Evolutionary conservation across 2,113 vertebrate genomes (phyloP).

Genomic region (Puma concolor): DNA sequence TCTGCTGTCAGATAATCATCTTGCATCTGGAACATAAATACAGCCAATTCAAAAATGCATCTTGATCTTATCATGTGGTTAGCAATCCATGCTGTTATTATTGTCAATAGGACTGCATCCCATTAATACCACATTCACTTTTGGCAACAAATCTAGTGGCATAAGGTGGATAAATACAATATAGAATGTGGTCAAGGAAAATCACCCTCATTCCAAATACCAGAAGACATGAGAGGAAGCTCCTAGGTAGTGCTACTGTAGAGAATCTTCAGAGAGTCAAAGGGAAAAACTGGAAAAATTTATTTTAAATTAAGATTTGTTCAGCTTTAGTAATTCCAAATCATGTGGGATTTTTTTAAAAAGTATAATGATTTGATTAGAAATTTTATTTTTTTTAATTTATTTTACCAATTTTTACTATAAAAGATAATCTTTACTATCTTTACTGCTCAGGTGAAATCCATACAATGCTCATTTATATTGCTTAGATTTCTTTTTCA

Average conservation of each 20-base stretch:
- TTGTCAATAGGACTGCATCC: conserved; percentile 69
- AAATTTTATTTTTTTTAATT: conserved; percentile 6
- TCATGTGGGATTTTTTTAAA: not conserved
- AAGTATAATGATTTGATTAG: conserved; percentile 14
- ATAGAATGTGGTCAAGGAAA: conserved; percentile 51
- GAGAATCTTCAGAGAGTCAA: not conserved
- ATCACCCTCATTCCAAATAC: conserved; percentile 42
- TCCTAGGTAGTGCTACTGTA: conserved; percentile 29
- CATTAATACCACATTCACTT: conserved; percentile 57
- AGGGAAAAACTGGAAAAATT: not conserved
- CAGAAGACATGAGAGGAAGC: not conserved
- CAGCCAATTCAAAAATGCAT: conserved; percentile 72
- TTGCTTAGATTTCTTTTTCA: not conserved
- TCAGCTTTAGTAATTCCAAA: conserved; percentile 24
- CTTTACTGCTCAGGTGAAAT: not conserved
- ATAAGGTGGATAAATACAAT: conserved; percentile 61
- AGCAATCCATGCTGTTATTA: conserved; percentile 66
- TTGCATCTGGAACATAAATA: conserved; percentile 78
- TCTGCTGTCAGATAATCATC: conserved; percentile 75
- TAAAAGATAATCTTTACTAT: conserved; percentile 8
- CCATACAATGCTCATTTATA: not conserved
- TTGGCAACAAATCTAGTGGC: conserved; percentile 47
- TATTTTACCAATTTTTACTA: not conserved
- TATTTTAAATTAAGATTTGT: not conserved
- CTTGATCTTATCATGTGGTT: conserved; percentile 78